Percentiles rank a stretch among this genome's conserved stretches.
Conservation (phyloP, 1,140 invertebrate species). For the Steinernema khuongi region DNA sequence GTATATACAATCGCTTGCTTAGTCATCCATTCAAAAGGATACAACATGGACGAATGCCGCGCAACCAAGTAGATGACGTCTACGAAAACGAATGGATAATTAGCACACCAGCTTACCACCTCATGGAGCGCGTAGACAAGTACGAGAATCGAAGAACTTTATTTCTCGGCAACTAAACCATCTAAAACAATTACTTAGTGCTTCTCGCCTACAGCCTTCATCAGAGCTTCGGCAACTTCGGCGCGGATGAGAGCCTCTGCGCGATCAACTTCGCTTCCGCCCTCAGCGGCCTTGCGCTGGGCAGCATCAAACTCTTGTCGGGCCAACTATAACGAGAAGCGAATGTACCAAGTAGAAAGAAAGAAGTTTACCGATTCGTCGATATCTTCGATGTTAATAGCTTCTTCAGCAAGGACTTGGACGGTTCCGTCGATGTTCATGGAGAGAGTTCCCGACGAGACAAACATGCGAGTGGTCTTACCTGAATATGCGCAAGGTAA, state of each 20-base stretch:
- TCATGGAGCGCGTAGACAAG: too few species aligned
- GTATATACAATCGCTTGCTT: too few species aligned
- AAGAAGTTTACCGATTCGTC: constrained; percentile 64
- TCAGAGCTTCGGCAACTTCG: constrained; percentile 53
- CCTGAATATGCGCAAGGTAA: constrained; percentile 39
- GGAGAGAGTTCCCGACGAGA: constrained; percentile 92
- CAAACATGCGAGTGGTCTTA: constrained; percentile 65
- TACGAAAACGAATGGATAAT: too few species aligned
- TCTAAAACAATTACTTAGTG: constrained; percentile 21
- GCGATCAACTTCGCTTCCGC: constrained; percentile 48
- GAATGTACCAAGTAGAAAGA: constrained; percentile 15
- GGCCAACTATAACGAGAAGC: constrained; percentile 21
- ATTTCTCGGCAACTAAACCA: constrained; percentile 15
- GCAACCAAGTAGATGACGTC: too few species aligned
- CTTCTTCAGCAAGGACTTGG: constrained; percentile 95
- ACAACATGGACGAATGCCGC: too few species aligned
- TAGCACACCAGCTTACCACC: too few species aligned
- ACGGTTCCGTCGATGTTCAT: constrained; percentile 97
- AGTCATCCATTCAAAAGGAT: too few species aligned
- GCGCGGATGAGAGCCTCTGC: constrained; percentile 52
- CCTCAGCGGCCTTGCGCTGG: constrained; percentile 37
- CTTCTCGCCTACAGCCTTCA: constrained; percentile 47
- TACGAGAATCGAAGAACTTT: constrained; percentile 2
- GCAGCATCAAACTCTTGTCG: constrained; percentile 42
- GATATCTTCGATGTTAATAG: constrained; percentile 77